Evolutionary conservation across 2,113 vertebrate species (phyloP).

Genomic region (Syrmaticus mikado): DNA sequence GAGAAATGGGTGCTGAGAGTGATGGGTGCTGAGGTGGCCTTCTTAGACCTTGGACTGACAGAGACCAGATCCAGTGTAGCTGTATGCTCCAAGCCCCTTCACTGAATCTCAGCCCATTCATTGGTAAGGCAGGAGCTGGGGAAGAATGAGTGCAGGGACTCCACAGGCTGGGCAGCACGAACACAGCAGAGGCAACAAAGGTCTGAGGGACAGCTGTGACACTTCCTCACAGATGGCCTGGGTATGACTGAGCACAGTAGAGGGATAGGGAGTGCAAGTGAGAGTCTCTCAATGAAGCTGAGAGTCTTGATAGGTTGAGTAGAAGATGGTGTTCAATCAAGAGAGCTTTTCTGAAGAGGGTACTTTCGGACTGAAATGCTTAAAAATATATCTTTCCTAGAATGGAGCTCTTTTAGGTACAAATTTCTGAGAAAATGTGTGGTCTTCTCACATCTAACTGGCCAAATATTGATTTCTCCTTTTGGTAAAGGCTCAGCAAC

Average conservation of each 20-base stretch:
- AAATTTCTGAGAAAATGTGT: neutral
- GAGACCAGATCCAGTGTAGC: neutral
- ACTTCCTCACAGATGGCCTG: neutral
- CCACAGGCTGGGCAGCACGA: accelerated
- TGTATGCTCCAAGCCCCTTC: neutral
- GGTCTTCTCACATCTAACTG: neutral
- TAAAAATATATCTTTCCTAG: neutral
- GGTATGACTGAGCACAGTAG: neutral
- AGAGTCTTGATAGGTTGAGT: neutral
- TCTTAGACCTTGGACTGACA: neutral
- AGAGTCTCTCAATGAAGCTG: neutral
- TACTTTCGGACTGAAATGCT: neutral
- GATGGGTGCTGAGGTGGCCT: neutral
- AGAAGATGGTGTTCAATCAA: neutral
- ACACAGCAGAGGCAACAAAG: neutral
- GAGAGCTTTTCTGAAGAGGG: neutral
- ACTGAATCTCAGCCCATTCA: neutral
- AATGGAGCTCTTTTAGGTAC: neutral
- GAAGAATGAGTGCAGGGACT: neutral
- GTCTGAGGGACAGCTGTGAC: accelerated
- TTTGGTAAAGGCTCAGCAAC: constrained; percentile 22
- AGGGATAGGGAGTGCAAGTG: neutral
- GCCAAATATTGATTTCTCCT: constrained; percentile 37
- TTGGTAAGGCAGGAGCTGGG: neutral
- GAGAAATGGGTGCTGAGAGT: neutral